Base-by-base conservation (phyloP, 1,140 invertebrate species). In the Drosophila albomicans region DNA sequence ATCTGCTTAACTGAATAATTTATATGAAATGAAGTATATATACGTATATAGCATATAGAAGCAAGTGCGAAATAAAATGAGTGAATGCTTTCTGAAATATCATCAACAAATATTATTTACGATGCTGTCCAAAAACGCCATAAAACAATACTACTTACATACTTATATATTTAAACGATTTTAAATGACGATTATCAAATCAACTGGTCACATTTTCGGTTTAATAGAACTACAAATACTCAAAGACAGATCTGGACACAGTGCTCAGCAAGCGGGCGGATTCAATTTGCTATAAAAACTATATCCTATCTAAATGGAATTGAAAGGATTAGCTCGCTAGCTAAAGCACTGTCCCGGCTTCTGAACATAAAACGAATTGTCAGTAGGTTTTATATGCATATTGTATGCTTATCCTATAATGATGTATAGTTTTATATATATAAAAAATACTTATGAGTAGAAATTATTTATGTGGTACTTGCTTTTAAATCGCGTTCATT, bases 401-500 rank as follows among this genome's bases (percentile, higher is more conserved):
- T 25, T 25, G 20, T 63, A 35, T 58, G 70, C 46, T 8, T 35
- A 43, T 56, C 49, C 56, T 28, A 43, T 51, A 41, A 79, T 35
- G 48, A 45, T 57, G 41, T 68, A 69, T 86, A 87, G 79, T 82
- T 82, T 82, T 81, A 68, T 68, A 85, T 66, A 66, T 69, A 68
- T 63, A 57, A 49, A 11, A 38, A 38, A 38, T 38, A 38, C 35
- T 38, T 62, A 75, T 11, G 58, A 56, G 58, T 65, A 69, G 56
- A 59, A 45, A 48, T 49, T 78, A 82, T 62, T 63, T 66, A 78
- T 81, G 73, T 81, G 81, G 82, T 85, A 84, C 64, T 81, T 84
- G 81, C 81, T 86, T 84, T 84, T 81, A 85, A 82, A 82, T 49
- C 61, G 82, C 71, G 69, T 65, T 70, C 84, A 72, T 86, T 81